phyloP scores from a whole-genome alignment of 2,888 invertebrate genomes.

The Cheilosia variabilis region DNA sequence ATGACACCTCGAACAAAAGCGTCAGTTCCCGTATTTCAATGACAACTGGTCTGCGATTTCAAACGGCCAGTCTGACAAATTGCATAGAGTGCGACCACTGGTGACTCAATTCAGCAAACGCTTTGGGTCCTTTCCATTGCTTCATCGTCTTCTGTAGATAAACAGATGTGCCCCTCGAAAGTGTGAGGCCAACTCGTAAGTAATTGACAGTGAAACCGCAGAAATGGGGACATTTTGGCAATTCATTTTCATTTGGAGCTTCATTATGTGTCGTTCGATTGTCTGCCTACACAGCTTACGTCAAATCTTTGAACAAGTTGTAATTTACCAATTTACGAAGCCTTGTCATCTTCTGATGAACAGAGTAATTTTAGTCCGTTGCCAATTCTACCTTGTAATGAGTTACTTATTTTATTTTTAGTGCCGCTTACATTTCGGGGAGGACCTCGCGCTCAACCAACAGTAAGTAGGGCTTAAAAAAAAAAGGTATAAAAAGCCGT shows the following conservation, averaged over 20 bases:
- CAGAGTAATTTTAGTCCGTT: too few relatives aligned
- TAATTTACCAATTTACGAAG: too few relatives aligned
- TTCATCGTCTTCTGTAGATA: not conserved
- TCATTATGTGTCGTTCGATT: not conserved
- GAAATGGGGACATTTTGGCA: not conserved
- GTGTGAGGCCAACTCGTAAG: not conserved
- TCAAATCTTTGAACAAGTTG: too few relatives aligned
- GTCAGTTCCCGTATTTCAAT: not conserved
- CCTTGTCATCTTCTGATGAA: too few relatives aligned
- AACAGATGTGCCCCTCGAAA: not conserved
- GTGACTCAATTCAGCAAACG: not conserved
- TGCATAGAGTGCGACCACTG: constrained; percentile 1
- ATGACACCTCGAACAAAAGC: too few relatives aligned
- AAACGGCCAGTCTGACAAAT: not conserved
- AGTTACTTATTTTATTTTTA: too few relatives aligned
- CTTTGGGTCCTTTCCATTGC: not conserved
- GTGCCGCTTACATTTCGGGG: too few relatives aligned
- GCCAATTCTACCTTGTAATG: too few relatives aligned
- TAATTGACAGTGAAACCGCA: not conserved
- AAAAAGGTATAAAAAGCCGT: too few relatives aligned
- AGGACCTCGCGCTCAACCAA: too few relatives aligned
- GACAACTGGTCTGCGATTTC: not conserved
- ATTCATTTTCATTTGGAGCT: not conserved
- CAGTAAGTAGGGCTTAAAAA: too few relatives aligned
- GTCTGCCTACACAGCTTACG: too few relatives aligned